A percentile compares a stretch with the other conserved stretches of the same genome.
These are phyloP conservation scores for Alcis repandata DNA, from an alignment of 2,888 invertebrate species.

Conservation along the genomic window DNA sequence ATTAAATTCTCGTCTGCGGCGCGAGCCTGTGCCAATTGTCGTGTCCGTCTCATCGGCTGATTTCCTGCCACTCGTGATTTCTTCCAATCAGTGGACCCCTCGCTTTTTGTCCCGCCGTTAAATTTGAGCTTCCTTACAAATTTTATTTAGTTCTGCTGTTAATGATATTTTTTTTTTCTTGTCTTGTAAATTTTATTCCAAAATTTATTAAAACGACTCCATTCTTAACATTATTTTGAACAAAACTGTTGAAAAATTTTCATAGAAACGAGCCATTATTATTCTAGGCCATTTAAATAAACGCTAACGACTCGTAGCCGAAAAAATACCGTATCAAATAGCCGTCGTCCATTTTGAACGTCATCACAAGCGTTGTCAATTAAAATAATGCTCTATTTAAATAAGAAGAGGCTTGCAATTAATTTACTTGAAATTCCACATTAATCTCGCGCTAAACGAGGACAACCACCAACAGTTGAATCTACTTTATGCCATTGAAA, in stretches of 20 bases:
- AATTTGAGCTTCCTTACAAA: too few species aligned
- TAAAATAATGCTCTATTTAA: constrained; percentile 60
- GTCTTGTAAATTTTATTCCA: neutral
- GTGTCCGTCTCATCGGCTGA: too few species aligned
- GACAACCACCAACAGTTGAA: constrained; percentile 11
- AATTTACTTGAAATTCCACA: constrained; percentile 68
- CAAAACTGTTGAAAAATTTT: constrained; percentile 18
- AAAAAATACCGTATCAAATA: constrained; percentile 40
- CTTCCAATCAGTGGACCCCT: too few species aligned
- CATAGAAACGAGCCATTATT: constrained; percentile 21
- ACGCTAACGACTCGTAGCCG: constrained; percentile 28
- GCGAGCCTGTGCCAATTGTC: too few species aligned
- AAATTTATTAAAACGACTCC: constrained; percentile 2
- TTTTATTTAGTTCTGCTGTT: too few species aligned
- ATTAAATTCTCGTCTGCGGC: too few species aligned
- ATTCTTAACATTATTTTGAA: constrained; percentile 4
- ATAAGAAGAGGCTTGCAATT: constrained; percentile 61
- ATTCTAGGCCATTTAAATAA: constrained; percentile 31
- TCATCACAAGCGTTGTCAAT: constrained; percentile 59
- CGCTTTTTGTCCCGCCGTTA: too few species aligned
- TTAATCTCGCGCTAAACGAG: constrained; percentile 56
- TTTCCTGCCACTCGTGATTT: too few species aligned
- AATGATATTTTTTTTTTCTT: neutral
- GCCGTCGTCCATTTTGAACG: constrained; percentile 50
- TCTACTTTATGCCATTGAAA: constrained; percentile 8